Evolutionary conservation across 53 echinoderm and acorn worm genomes (phyloP).

Genomic region (Arbacia lixula): DNA sequence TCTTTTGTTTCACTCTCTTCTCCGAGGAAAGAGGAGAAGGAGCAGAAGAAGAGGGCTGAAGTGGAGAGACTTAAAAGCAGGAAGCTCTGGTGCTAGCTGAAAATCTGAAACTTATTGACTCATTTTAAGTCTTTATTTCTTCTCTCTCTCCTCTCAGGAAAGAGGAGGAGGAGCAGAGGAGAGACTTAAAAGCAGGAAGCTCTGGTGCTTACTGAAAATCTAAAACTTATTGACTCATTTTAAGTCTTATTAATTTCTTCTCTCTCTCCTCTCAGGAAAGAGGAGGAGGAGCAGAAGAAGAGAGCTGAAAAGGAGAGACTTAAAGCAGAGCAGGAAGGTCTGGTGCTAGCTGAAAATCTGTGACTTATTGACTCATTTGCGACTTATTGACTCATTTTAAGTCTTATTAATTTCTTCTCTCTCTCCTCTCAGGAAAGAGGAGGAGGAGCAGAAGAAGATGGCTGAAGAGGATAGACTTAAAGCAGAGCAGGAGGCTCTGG

Average conservation of each 20-base stretch:
- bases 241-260: too few relatives aligned
- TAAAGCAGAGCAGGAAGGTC: constrained; percentile 71
- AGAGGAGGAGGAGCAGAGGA: constrained; percentile 77
- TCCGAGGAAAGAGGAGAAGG: constrained; percentile 53
- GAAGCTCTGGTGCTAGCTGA: constrained; percentile 77
- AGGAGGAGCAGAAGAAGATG: constrained; percentile 68
- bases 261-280: constrained; percentile 71
- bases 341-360: constrained; percentile 79
- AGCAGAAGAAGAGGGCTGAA: constrained; percentile 72
- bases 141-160: constrained; percentile 70
- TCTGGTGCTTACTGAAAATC: constrained; percentile 79
- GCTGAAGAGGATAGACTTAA: constrained; percentile 73
- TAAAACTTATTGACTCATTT: constrained; percentile 72
- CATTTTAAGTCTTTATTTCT: neutral
- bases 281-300: constrained; percentile 68
- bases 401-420: neutral
- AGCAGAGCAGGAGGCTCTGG: constrained; percentile 70
- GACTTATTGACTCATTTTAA: neutral
- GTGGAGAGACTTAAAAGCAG: constrained; percentile 65
- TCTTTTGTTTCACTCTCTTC: neutral
- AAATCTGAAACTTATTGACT: constrained; percentile 77
- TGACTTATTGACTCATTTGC: constrained; percentile 63
- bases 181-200: constrained; percentile 68
- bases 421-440: constrained; percentile 8
- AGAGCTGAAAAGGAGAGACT: constrained; percentile 57